These are phyloP conservation scores for Ditula angustiorana DNA, from an alignment of 2,888 invertebrate species.

Conservation along the genomic window DNA sequence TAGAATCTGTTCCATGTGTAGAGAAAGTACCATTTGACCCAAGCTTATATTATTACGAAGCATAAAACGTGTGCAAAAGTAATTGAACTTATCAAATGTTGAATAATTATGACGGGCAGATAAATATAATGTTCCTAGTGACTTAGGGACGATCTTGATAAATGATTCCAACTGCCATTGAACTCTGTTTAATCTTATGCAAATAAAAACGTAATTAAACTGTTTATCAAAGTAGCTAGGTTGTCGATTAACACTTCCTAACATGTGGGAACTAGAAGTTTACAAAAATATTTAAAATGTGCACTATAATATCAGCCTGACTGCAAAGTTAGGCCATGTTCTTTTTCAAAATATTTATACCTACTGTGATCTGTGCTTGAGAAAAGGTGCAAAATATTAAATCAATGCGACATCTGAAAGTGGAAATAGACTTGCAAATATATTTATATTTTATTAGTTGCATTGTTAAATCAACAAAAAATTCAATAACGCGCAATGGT, in stretches of 20 bases:
- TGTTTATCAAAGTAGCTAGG: background rate
- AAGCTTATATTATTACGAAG: background rate
- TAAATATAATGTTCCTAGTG: conserved; percentile 6
- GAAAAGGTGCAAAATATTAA: no score
- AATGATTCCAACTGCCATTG: conserved; percentile 19
- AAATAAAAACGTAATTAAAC: background rate
- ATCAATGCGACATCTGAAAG: background rate
- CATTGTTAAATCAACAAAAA: background rate
- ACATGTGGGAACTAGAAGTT: background rate
- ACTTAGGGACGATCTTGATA: conserved; percentile 3
- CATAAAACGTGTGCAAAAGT: conserved; percentile 16
- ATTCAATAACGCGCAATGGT: background rate
- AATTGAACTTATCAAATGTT: conserved; percentile 27
- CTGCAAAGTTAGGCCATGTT: no score
- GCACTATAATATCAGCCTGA: no score
- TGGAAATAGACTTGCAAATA: background rate
- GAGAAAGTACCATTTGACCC: background rate
- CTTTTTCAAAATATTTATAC: no score
- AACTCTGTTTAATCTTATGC: background rate
- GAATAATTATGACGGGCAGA: conserved; percentile 24
- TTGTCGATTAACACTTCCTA: background rate
- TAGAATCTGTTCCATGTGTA: background rate
- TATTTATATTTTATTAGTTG: background rate
- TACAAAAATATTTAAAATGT: background rate
- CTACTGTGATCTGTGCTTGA: no score